Evolutionary conservation across 92 coral and sea anemone species (phyloP).

Genomic region (Montipora capitata): DNA sequence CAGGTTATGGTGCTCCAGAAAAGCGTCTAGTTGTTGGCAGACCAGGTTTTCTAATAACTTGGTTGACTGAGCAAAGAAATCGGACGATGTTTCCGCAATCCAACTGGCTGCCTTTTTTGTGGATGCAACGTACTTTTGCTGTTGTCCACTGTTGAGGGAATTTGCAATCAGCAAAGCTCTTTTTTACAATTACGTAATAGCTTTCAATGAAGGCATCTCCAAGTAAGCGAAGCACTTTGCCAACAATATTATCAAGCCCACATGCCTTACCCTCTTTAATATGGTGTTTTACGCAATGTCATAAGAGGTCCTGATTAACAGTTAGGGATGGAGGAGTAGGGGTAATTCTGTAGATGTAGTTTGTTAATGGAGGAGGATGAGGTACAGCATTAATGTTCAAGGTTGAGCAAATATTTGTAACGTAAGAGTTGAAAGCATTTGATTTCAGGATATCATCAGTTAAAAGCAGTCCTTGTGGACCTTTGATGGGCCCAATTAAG

Average conservation of each 20-base stretch:
- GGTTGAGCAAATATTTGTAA: background rate
- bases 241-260: constrained; percentile 5
- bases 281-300: constrained; percentile 17
- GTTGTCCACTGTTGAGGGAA: too few species aligned
- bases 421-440: too few species aligned
- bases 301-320: background rate
- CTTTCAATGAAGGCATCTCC: constrained; percentile 22
- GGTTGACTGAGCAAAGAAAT: too few species aligned
- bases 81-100: background rate
- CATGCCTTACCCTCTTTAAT: constrained; percentile 30
- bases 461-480: too few species aligned
- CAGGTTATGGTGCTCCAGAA: background rate
- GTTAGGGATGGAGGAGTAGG: too few species aligned
- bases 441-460: background rate
- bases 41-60: constrained; percentile 30
- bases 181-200: constrained; percentile 18
- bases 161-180: constrained; percentile 44
- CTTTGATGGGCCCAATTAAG: background rate
- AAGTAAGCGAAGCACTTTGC: constrained; percentile 9
- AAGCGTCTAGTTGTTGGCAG: constrained; percentile 41
- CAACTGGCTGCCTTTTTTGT: constrained; percentile 37
- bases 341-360: background rate
- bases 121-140: background rate
- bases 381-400: background rate
- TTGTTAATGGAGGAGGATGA: background rate